Evolutionary conservation across 2,113 vertebrate species (phyloP), one percentile per base, ranked within the genome.

Genomic region (Nymphicus hollandicus): DNA sequence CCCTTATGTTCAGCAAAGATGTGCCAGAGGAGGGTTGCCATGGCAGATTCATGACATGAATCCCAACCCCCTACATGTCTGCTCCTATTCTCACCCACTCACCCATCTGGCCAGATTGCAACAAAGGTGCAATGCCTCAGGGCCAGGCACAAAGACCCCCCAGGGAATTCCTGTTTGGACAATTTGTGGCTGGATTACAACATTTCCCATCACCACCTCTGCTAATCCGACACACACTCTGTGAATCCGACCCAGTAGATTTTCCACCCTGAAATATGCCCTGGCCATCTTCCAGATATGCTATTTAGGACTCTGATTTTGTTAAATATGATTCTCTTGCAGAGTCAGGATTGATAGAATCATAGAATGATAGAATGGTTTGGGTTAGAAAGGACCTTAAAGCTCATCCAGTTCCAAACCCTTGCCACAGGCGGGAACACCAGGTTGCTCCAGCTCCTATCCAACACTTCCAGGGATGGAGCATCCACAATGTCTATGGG

Each of bases 21-120:
- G 46, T 85, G 81, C 78, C 89, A 73, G 63, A 46, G 53, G 43
- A 96, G 63, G 50, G 81, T 93, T 93, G 81, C 89, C 58, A 73
- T 63, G 78, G 79, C 43, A 88, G 79, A 68, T 41, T 41, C 41
- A 41, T 41, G 41, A n/a, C 60, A 47, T 19, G 15, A 25, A 80
- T 84, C 71, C 53, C 60, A 86, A 23, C 28, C 37, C 52, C 1
- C 23, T 65, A n/a, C 8, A 15, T 11, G 13, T 49, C 91, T 88
- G 46, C 64, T 93, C 8, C 46, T 29, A 1, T 78, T 78, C 31
- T 61, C 52, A 71, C 47, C 35, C 69, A 8, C 60, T 71, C 81
- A 12, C 29, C 53, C 77, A 81, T 63, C 63, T 53, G 78, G 24
- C 44, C 66, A 74, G n/a, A 35, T 3, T 78, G 66, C 13, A 60